Evolutionary conservation across 2,888 invertebrate species (phyloP).

Genomic region (Cataglyphis livida): DNA sequence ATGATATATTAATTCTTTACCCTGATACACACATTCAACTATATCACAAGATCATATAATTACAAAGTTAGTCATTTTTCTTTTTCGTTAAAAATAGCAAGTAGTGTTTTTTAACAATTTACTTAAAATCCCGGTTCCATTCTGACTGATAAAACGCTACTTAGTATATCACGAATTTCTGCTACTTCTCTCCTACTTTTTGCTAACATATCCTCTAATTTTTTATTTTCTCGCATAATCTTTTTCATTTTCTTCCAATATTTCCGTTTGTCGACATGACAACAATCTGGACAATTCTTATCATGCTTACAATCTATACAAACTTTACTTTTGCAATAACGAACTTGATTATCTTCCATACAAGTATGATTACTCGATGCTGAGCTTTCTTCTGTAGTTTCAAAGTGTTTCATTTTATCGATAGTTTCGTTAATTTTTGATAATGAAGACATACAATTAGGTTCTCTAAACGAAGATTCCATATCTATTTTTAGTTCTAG

Average conservation of each 20-base stretch:
- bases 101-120: background rate
- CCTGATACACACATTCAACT: background rate
- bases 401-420: conserved; percentile 1
- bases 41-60: conserved; percentile 45
- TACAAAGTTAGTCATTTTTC: conserved; percentile 3
- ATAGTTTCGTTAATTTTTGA: background rate
- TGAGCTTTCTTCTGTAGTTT: background rate
- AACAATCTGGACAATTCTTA: conserved; percentile 68
- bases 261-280: conserved; percentile 67
- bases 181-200: conserved; percentile 79
- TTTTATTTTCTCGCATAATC: conserved; percentile 78
- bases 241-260: conserved; percentile 79
- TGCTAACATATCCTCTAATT: conserved; percentile 76
- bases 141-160: conserved; percentile 78
- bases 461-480: conserved; percentile 11
- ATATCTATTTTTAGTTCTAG: background rate
- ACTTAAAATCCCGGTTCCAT: conserved; percentile 83
- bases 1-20: conserved; percentile 7
- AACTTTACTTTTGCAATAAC: conserved; percentile 63
- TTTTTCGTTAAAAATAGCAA: conserved; percentile 1
- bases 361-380: conserved; percentile 46
- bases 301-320: conserved; percentile 64
- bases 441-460: conserved; percentile 5
- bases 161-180: conserved; percentile 80
- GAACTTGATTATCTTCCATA: conserved; percentile 53